Evolutionary conservation across 2,113 vertebrate genomes (phyloP).

Genomic region (Procavia capensis): DNA sequence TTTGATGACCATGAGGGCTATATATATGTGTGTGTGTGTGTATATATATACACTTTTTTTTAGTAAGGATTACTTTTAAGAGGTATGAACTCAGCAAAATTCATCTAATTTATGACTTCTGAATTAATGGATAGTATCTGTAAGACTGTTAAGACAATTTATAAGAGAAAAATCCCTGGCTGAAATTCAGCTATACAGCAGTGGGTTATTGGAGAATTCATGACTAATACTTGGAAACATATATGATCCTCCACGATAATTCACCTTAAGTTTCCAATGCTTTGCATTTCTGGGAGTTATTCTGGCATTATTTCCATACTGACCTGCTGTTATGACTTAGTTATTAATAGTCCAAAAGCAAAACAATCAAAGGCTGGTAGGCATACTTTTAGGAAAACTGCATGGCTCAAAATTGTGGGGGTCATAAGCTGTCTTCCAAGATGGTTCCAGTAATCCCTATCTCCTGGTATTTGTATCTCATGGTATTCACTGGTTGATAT

Average conservation of each 20-base stretch:
- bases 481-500: background rate
- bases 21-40: too few species aligned
- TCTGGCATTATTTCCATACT: background rate
- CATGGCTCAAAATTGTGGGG: background rate
- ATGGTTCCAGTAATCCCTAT: background rate
- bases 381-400: background rate
- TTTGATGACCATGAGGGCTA: background rate
- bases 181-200: background rate
- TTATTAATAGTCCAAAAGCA: background rate
- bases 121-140: conserved; percentile 16
- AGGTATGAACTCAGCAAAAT: background rate
- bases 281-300: background rate
- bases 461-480: background rate
- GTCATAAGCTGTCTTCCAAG: background rate
- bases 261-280: background rate
- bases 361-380: background rate
- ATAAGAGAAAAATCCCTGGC: background rate
- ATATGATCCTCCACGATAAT: background rate
- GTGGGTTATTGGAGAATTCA: background rate
- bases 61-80: too few species aligned
- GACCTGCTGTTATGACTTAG: background rate
- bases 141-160: background rate
- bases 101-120: background rate
- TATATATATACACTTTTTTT: too few species aligned
- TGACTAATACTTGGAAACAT: conserved; percentile 18